A percentile compares a stretch with the other conserved stretches of the same genome.
phyloP scores from a whole-genome alignment of 37 sponge, comb jelly and placozoan genomes.

The Theonella swinhoei region DNA sequence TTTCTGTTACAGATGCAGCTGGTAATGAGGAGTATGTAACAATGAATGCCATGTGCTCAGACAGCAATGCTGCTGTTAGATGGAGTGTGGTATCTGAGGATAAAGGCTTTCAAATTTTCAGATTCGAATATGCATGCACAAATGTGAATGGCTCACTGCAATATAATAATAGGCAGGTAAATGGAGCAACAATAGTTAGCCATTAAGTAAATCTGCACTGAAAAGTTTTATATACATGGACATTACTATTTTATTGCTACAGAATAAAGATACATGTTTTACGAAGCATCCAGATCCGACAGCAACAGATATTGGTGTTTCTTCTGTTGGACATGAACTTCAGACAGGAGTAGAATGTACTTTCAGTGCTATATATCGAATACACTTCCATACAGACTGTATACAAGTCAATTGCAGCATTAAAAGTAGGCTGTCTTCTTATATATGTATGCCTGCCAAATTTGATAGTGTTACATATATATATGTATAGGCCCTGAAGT shows the following conservation, averaged over 20 bases:
- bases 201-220: too few relatives aligned
- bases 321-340: neutral
- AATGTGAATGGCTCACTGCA: too few relatives aligned
- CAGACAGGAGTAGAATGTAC: neutral
- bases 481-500: neutral
- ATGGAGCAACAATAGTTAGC: too few relatives aligned
- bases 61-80: neutral
- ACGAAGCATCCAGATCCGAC: neutral
- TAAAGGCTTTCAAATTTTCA: too few relatives aligned
- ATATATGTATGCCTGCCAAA: too few relatives aligned
- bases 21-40: neutral
- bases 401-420: neutral
- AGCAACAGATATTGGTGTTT: neutral
- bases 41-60: neutral
- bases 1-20: too few relatives aligned
- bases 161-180: too few relatives aligned
- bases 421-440: neutral
- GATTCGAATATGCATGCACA: too few relatives aligned
- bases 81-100: too few relatives aligned
- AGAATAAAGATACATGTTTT: neutral
- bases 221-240: too few relatives aligned
- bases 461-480: neutral
- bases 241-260: too few relatives aligned
- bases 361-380: neutral
- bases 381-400: neutral